A percentile compares a stretch with the other conserved stretches of the same genome.
phyloP scores from a whole-genome alignment of 2,797 vertebrate genomes.

The Gadopsis marmoratus region DNA sequence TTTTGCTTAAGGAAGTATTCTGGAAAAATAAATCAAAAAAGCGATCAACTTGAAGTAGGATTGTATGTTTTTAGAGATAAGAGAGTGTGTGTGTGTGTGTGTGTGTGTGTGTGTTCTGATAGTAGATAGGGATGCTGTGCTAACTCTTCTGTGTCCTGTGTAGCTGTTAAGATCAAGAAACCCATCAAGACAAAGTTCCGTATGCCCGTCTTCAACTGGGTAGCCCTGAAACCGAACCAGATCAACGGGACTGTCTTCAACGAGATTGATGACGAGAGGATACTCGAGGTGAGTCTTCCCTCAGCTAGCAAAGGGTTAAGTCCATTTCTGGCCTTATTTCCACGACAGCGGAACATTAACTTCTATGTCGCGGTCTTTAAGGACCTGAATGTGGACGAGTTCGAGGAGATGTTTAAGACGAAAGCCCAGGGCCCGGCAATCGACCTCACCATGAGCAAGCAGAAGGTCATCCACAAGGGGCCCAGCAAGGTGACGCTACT shows the following conservation, averaged over 20 bases:
- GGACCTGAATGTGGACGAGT: constrained; percentile 96
- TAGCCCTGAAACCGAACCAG: constrained; percentile 96
- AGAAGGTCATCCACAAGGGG: constrained; percentile 90
- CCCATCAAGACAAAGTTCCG: constrained; percentile 99
- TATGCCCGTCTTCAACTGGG: constrained; percentile 98
- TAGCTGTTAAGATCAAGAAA: constrained; percentile 98
- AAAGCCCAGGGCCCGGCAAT: constrained; percentile 94
- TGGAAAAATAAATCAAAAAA: not conserved
- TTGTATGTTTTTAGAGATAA: constrained; percentile 20
- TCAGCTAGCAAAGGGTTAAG: not conserved
- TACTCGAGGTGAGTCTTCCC: constrained; percentile 89
- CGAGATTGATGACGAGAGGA: constrained; percentile 95
- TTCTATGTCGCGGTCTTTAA: constrained; percentile 51
- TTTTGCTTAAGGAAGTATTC: not conserved
- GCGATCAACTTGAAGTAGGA: not conserved
- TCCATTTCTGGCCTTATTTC: not conserved
- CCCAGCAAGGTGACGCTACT: constrained; percentile 92
- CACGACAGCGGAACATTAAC: not conserved
- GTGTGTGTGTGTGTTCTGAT: constrained; percentile 25
- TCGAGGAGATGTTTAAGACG: constrained; percentile 98
- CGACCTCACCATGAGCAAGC: constrained; percentile 90
- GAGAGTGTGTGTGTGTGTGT: constrained; percentile 41
- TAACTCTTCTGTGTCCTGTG: constrained; percentile 57
- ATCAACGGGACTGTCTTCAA: constrained; percentile 98
- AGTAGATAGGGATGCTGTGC: not conserved